Conservation (phyloP, 2,797 vertebrate species). For the Pipistrellus pipistrellus region DNA sequence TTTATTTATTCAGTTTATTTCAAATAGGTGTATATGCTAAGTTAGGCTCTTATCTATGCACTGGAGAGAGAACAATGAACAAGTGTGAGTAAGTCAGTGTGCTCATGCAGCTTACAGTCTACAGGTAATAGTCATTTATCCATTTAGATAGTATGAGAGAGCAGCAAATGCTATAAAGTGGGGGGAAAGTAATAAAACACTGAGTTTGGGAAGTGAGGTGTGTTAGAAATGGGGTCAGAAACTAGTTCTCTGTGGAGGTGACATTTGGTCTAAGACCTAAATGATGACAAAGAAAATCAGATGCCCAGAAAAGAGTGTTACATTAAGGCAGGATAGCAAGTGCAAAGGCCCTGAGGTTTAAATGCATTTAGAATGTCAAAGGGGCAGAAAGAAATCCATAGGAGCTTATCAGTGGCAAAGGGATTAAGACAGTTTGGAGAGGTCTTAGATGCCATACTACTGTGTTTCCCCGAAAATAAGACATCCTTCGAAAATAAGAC, state of each 20-base stretch:
- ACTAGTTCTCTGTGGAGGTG: background rate
- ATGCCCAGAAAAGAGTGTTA: background rate
- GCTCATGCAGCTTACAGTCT: background rate
- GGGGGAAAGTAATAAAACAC: background rate
- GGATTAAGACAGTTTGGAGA: background rate
- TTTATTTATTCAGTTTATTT: background rate
- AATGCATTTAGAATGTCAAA: background rate
- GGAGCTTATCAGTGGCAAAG: background rate
- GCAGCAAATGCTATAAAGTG: background rate
- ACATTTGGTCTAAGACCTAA: background rate
- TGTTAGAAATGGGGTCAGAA: background rate
- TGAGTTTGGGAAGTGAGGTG: background rate
- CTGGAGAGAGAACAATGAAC: background rate
- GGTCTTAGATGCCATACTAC: background rate
- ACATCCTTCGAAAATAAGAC: too few relatives aligned
- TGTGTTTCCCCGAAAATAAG: too few relatives aligned
- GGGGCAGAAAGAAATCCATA: background rate
- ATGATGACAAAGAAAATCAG: background rate
- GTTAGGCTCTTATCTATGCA: background rate
- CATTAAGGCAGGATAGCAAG: fast-evolving
- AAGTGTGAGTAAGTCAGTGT: background rate
- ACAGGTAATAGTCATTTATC: background rate
- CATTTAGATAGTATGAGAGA: background rate
- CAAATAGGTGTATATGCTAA: background rate
- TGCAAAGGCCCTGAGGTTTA: background rate